Evolutionary conservation across 30 jellyfish, hydroid and myxozoan species (phyloP), one percentile per base, ranked within the genome.

Genomic region (Pseudorhiza aurosa): DNA sequence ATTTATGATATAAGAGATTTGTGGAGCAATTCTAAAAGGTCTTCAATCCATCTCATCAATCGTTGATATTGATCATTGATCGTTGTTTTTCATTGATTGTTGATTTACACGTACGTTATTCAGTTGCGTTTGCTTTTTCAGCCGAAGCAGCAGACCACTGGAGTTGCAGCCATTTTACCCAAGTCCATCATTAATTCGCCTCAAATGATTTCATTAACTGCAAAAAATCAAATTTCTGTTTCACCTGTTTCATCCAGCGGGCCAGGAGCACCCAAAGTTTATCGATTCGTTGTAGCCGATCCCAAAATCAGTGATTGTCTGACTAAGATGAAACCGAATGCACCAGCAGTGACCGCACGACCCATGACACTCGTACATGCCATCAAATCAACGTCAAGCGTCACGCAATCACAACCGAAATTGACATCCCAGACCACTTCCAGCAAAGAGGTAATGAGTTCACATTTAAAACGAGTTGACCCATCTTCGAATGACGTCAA

Each of bases 401-500:
- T 15, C 5, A 53, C 67, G 36, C 67, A n/a, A 4, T n/a, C 45
- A 8, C 45, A 6, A 25, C 62, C 33, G 62, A 24, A 37, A 29
- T 6, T 29, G 27, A 11, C 62, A 18, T 14, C 63, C 37, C 45
- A 22, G 8, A 43, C 30, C 9, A 43, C 74, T 8, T 17, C 56
- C 9, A 14, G 28, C 8, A 47, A 44, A 67, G 33, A 24, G 1
- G 28, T 31, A 15, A 15, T 43, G 53, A 26, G 26, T 25, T 39
- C 17, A 9, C 17, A 40, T 39, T 59, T 17, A 4, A 5, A 44
- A 21, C 22, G 28, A 18, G 12, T 11, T 1, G 46, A 26, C 2
- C 82, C 74, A 27, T 0, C 78, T 2, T 60, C 82, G 4, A 39
- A 29, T 32, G 86, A 68, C 53, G 58, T 82, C 73, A 69, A 37